Percentiles rank a stretch among this genome's conserved stretches.
phyloP scores from a whole-genome alignment of 2,113 vertebrate species.

The Sterrhoptilus dennistouni region DNA sequence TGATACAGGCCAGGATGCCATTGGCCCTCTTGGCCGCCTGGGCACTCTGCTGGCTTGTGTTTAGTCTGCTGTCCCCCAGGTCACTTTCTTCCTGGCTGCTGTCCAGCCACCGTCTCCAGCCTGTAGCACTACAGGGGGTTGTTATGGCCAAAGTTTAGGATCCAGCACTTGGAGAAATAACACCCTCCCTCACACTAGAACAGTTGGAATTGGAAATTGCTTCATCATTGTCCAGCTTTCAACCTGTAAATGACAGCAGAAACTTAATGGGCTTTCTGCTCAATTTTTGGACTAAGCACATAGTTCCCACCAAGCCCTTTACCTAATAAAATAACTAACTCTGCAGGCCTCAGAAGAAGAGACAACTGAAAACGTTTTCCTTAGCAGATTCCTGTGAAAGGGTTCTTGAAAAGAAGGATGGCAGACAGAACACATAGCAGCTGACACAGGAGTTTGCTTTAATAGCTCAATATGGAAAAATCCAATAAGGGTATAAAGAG shows the following conservation, averaged over 20 bases:
- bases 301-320: not conserved
- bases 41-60: not conserved
- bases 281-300: not conserved
- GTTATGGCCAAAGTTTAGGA: not conserved
- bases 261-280: not conserved
- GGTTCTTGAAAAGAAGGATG: not conserved
- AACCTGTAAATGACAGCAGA: not conserved
- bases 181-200: not conserved
- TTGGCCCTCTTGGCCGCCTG: not conserved
- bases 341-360: not conserved
- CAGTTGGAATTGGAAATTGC: not conserved
- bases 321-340: not conserved
- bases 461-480: not conserved
- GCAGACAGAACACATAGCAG: not conserved
- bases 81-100: not conserved
- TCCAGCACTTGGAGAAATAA: not conserved
- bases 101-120: not conserved
- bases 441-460: not conserved
- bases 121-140: accelerated
- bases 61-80: not conserved
- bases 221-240: not conserved
- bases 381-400: not conserved
- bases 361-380: not conserved
- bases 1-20: not conserved
- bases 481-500: not conserved